Conservation (phyloP, 1,140 invertebrate species). For the Caenorhabditis latens region DNA sequence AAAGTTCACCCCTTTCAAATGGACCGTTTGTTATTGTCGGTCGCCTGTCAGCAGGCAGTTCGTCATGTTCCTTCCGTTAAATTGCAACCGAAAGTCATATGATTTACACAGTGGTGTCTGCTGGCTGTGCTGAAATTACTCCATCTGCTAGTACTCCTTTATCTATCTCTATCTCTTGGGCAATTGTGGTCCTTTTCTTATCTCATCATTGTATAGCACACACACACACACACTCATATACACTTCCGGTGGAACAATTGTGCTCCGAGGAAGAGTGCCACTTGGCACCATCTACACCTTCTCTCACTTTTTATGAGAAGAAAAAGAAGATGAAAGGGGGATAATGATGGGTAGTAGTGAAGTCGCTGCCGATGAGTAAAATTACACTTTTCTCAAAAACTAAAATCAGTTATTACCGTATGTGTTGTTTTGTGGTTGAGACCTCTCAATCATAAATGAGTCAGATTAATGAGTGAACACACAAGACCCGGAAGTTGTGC, state of each 20-base stretch:
- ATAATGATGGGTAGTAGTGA: neutral
- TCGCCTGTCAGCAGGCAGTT: neutral
- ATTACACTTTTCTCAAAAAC: too few species aligned
- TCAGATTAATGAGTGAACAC: too few species aligned
- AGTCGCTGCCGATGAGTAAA: too few species aligned
- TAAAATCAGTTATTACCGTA: too few species aligned
- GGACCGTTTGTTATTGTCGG: neutral
- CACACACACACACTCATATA: neutral
- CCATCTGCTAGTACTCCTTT: neutral
- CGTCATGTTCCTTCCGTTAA: neutral
- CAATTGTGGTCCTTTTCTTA: neutral
- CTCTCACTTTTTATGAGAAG: conserved; percentile 18
- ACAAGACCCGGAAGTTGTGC: neutral
- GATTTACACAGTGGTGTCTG: neutral
- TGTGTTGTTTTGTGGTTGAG: too few species aligned
- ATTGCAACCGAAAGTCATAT: conserved; percentile 25
- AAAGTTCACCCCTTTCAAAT: neutral
- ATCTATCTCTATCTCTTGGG: neutral
- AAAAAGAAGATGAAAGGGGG: neutral
- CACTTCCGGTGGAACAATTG: conserved; percentile 52
- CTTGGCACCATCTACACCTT: neutral
- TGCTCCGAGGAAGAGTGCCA: neutral
- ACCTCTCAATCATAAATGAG: too few species aligned
- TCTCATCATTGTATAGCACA: conserved; percentile 2
- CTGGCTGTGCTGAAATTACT: neutral